Base-by-base conservation (phyloP, 2,888 invertebrate species). In the Halocaridina rubra region DNA sequence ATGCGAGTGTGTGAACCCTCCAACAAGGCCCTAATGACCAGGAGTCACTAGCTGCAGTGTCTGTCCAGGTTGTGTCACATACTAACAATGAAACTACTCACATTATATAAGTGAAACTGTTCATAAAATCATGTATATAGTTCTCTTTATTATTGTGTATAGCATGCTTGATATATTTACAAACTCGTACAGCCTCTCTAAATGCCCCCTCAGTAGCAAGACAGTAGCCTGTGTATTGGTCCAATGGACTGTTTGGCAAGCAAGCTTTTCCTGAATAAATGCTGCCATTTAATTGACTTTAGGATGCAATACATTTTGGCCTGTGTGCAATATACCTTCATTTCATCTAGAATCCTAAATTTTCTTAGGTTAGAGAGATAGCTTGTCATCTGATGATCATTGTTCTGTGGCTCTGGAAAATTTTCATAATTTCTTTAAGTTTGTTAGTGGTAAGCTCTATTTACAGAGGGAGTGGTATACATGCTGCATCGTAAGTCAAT, bases 251-350 rank as follows among this genome's bases (percentile, higher is more conserved):
- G 85, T 85, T 85, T 75, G 76, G 80, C 75, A 85, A 76, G n/a
- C n/a, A n/a, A n/a, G n/a, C n/a, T 76, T 80, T 85, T 84, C 78
- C 78, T 72, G 77, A 61, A 78, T 71, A 78, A 72, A 27, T 71
- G 76, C 85, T 85, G 85, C 85, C 85, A 85, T 80, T 76, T 61
- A 77, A 80, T 75, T 85, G 80, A 80, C 85, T 74, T 80, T 64
- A 85, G 85, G 80, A 85, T 85, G 85, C 85, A 85, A 85, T 85
- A 85, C 85, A 85, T 79, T 85, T 80, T 85, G 85, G 85, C 85
- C 85, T 80, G 80, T 80, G 85, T 85, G 85, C 85, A 85, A 85
- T 85, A 85, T 85, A 77, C 75, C 76, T 71, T 85, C 85, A 76
- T 85, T 80, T 85, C 80, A 80, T 85, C 80, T 80, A 80, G 80